Percentiles rank a stretch among this genome's conserved stretches.
Evolutionary conservation across 2,888 invertebrate genomes (phyloP).

Genomic region (Troides aeacus): DNA sequence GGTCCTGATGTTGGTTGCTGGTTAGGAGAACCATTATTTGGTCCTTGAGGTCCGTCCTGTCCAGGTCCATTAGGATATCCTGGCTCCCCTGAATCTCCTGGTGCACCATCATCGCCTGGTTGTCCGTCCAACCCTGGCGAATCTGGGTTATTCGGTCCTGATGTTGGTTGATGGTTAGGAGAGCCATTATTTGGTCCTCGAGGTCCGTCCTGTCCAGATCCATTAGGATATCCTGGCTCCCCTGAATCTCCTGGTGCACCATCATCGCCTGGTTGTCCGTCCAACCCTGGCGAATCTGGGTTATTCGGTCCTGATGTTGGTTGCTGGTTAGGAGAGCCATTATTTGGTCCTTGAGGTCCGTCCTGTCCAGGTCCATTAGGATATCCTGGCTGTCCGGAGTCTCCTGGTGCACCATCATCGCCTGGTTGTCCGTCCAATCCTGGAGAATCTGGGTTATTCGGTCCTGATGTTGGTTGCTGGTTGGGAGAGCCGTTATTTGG

Average conservation of each 20-base stretch:
- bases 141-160: constrained; percentile 4
- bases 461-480: neutral
- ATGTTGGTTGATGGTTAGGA: constrained; percentile 18
- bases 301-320: neutral
- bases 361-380: no score
- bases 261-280: neutral
- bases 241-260: neutral
- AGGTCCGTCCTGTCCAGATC: neutral
- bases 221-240: neutral
- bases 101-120: neutral
- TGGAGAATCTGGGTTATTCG: neutral
- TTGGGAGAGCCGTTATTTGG: neutral
- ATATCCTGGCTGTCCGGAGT: no score
- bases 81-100: neutral
- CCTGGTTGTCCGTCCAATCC: neutral
- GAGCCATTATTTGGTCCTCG: constrained; percentile 15
- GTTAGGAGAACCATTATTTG: constrained; percentile 12
- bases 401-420: neutral
- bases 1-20: constrained; percentile 16
- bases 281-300: neutral
- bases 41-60: constrained; percentile 11
- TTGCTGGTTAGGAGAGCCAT: neutral
- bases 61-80: neutral
- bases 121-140: constrained; percentile 11
- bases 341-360: neutral